phyloP scores from a whole-genome alignment of 2,113 vertebrate genomes.

The Hippocampus abdominalis region DNA sequence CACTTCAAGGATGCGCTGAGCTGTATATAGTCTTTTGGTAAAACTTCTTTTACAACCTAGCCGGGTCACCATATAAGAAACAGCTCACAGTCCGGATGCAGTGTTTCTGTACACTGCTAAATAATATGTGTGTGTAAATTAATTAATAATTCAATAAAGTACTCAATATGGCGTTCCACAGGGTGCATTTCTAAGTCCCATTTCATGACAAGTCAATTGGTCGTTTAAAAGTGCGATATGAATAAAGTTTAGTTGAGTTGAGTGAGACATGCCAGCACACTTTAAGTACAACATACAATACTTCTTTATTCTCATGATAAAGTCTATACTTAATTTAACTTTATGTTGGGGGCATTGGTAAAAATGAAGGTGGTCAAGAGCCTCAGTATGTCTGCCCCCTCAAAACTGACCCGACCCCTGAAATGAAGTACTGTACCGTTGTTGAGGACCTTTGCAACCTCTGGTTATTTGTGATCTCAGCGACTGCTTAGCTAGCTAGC shows the following conservation, averaged over 20 bases:
- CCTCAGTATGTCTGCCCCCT: too few species aligned
- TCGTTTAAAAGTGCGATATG: too few species aligned
- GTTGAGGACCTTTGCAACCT: too few species aligned
- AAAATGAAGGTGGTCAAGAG: too few species aligned
- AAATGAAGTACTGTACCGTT: too few species aligned
- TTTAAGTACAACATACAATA: not conserved
- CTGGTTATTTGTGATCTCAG: too few species aligned
- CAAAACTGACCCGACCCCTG: too few species aligned
- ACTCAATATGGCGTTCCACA: not conserved
- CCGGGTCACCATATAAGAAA: not conserved
- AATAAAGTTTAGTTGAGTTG: too few species aligned
- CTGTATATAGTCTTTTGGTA: not conserved
- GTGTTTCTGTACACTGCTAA: not conserved
- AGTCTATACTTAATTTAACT: too few species aligned
- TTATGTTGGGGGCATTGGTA: too few species aligned
- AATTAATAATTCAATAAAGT: not conserved
- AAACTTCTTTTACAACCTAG: not conserved
- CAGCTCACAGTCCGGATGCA: not conserved
- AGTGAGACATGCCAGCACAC: too few species aligned
- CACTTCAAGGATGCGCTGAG: constrained; percentile 47
- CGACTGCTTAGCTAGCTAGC: too few species aligned
- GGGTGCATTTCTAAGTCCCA: not conserved
- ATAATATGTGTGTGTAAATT: not conserved
- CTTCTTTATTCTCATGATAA: not conserved
- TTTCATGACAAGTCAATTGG: not conserved